Evolutionary conservation across 1,140 invertebrate species (phyloP).

Genomic region (Mamestra configurata): DNA sequence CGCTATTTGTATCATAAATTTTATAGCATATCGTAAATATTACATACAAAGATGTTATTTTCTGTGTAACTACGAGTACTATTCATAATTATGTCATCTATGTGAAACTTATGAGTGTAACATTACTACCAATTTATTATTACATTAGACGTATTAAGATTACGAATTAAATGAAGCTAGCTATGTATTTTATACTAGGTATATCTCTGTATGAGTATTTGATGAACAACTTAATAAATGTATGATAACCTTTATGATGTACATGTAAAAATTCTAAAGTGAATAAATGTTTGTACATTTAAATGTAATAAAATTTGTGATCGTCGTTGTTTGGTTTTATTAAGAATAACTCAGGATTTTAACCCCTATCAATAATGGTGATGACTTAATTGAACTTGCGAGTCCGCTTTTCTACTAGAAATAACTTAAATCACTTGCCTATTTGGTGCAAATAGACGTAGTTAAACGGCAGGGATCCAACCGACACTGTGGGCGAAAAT

Average conservation of each 20-base stretch:
- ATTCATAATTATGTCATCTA: slow-evolving; percentile 43
- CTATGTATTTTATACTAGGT: slow-evolving; percentile 26
- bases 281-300: slow-evolving; percentile 50
- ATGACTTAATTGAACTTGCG: no score
- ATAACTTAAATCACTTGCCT: no score
- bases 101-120: slow-evolving; percentile 46
- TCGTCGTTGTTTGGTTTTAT: slow-evolving; percentile 26
- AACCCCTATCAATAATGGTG: no score
- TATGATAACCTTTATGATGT: slow-evolving; percentile 35
- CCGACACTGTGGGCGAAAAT: no score
- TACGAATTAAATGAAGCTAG: slow-evolving; percentile 21
- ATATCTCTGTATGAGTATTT: slow-evolving; percentile 25
- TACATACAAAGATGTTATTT: slow-evolving; percentile 49
- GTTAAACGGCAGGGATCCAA: no score
- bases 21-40: slow-evolving; percentile 72
- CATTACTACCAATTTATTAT: slow-evolving; percentile 41
- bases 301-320: slow-evolving; percentile 52
- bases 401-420: no score
- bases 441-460: no score
- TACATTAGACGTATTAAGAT: slow-evolving; percentile 27
- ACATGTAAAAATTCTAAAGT: slow-evolving; percentile 45
- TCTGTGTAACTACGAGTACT: slow-evolving; percentile 27
- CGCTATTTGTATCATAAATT: slow-evolving; percentile 81
- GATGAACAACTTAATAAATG: slow-evolving; percentile 40
- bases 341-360: no score